A percentile compares a stretch with the other conserved stretches of the same genome.
These are phyloP conservation scores for Denticeps clupeoides DNA, from an alignment of 2,797 vertebrate genomes.

Conservation along the genomic window DNA sequence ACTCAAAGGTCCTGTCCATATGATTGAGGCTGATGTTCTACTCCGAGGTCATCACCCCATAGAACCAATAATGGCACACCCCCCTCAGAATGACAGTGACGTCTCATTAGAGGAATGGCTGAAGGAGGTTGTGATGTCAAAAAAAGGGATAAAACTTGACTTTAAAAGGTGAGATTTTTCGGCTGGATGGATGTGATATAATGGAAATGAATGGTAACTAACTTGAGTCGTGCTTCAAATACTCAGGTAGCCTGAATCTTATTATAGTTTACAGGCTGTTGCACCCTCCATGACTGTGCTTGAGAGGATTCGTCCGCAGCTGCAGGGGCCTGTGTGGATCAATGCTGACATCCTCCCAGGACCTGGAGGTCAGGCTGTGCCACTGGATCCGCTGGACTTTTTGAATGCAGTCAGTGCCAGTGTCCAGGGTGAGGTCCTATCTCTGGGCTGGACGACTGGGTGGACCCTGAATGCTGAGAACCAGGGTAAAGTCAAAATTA, in stretches of 20 bases:
- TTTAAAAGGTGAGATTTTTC: constrained; percentile 76
- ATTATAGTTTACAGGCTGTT: constrained; percentile 44
- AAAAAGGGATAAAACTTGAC: constrained; percentile 86
- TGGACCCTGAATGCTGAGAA: constrained; percentile 59
- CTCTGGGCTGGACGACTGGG: constrained; percentile 80
- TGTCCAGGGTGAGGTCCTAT: constrained; percentile 62
- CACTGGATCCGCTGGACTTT: constrained; percentile 50
- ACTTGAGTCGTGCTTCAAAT: too few species aligned
- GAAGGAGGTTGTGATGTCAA: constrained; percentile 42
- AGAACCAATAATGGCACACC: constrained; percentile 86
- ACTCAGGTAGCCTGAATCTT: not conserved
- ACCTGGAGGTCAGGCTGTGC: constrained; percentile 56
- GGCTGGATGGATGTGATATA: too few species aligned
- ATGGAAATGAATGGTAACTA: too few species aligned
- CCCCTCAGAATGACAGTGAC: constrained; percentile 77
- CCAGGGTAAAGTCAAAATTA: constrained; percentile 48
- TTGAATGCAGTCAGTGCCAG: constrained; percentile 47
- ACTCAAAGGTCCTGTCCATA: constrained; percentile 62
- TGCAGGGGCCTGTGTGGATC: constrained; percentile 67
- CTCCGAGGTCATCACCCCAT: constrained; percentile 51
- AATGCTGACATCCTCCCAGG: constrained; percentile 81
- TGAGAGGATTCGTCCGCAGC: constrained; percentile 33
- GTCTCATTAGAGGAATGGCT: constrained; percentile 78
- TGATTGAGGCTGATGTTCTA: constrained; percentile 85
- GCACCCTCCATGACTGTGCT: constrained; percentile 64